A percentile compares a stretch with the other conserved stretches of the same genome.
Conservation (phyloP, 2,888 invertebrate species). For the Agrotis ipsilon region DNA sequence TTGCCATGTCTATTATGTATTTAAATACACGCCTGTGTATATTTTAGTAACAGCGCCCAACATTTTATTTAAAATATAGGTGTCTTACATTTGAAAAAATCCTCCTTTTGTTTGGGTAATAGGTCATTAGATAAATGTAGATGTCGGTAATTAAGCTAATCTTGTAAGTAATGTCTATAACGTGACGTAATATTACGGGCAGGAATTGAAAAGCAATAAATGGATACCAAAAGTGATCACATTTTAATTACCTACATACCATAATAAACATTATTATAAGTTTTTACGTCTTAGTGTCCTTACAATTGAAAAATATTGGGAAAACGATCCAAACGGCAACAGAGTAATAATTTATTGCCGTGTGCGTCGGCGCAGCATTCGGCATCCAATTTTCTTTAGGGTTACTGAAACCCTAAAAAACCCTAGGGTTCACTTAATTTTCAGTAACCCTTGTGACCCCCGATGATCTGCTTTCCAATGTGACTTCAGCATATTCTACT, state of each 20-base stretch:
- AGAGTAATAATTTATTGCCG: neutral
- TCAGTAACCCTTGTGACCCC: too few species aligned
- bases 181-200: neutral
- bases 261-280: too few species aligned
- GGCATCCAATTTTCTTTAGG: neutral
- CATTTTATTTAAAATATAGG: too few species aligned
- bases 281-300: neutral
- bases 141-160: neutral
- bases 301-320: neutral
- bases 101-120: neutral
- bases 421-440: too few species aligned
- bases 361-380: neutral
- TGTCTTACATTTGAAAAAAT: too few species aligned
- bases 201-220: neutral
- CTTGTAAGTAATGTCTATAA: neutral
- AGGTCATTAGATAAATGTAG: neutral
- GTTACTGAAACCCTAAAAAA: too few species aligned
- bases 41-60: neutral
- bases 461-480: neutral
- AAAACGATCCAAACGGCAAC: neutral
- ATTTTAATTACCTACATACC: neutral
- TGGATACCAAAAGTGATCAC: neutral
- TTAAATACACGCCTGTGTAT: neutral
- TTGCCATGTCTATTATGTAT: neutral
- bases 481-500: neutral